A percentile compares a stretch with the other conserved stretches of the same genome.
These are phyloP conservation scores for Colletes collaris DNA, from an alignment of 2,888 invertebrate genomes.

Conservation along the genomic window DNA sequence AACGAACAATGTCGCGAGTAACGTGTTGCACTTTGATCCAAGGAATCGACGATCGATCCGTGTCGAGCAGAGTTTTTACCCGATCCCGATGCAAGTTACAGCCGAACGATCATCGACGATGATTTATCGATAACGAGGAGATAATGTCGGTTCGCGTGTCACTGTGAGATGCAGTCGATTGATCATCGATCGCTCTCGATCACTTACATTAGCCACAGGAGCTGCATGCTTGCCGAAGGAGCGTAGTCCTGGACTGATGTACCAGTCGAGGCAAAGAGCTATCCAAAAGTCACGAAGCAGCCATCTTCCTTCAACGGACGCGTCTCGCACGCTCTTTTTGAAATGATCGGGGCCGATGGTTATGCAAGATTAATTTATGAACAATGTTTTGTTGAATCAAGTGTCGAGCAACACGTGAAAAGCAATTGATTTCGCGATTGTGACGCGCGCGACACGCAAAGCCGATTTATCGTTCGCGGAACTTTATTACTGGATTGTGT, in stretches of 20 bases:
- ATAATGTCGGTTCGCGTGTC: too few species aligned
- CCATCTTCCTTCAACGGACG: slow-evolving; percentile 13
- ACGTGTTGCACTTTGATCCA: neutral
- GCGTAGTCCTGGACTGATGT: slow-evolving; percentile 33
- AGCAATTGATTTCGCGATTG: slow-evolving; percentile 13
- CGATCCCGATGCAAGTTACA: too few species aligned
- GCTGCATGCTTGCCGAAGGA: slow-evolving; percentile 29
- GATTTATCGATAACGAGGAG: neutral
- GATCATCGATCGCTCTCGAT: too few species aligned
- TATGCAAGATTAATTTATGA: slow-evolving; percentile 29
- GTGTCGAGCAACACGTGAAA: neutral
- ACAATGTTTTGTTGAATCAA: slow-evolving; percentile 4
- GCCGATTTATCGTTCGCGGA: neutral
- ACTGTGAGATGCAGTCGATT: neutral
- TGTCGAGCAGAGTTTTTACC: neutral
- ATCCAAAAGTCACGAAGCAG: slow-evolving; percentile 20
- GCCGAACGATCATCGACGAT: neutral
- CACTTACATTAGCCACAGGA: slow-evolving; percentile 46
- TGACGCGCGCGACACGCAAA: neutral
- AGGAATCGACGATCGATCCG: too few species aligned
- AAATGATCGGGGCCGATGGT: slow-evolving; percentile 21
- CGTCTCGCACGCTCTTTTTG: slow-evolving; percentile 9
- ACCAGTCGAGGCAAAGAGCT: slow-evolving; percentile 4
- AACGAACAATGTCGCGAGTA: neutral
- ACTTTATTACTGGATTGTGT: neutral